Percentiles rank a stretch among this genome's conserved stretches.
phyloP scores from a whole-genome alignment of 2,113 vertebrate genomes.

The Calypte anna region DNA sequence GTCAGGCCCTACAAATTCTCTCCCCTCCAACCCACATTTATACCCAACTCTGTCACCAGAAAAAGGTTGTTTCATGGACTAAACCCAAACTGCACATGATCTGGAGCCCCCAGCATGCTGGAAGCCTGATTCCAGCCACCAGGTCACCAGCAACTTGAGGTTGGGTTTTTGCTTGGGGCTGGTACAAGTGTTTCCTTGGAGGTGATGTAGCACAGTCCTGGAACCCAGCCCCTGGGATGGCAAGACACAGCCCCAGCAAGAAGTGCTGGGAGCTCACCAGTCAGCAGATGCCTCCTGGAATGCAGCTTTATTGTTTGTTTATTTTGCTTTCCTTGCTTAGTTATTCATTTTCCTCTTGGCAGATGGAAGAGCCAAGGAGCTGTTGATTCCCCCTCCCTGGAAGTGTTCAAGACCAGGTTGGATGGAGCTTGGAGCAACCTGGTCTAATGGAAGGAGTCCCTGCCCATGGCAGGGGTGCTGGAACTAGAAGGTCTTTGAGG shows the following conservation, averaged over 20 bases:
- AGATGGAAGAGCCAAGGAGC: background rate
- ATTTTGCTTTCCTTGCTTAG: background rate
- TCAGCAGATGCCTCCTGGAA: background rate
- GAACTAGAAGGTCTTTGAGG: no score
- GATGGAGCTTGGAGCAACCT: no score
- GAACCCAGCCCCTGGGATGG: background rate
- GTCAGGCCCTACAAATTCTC: background rate
- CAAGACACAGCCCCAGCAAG: background rate
- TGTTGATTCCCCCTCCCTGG: no score
- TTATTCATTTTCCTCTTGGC: slow-evolving; percentile 5
- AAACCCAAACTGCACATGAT: background rate
- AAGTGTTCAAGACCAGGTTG: no score
- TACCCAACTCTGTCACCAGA: background rate
- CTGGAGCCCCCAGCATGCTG: background rate
- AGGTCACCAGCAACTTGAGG: background rate
- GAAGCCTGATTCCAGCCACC: background rate
- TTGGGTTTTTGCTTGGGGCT: background rate
- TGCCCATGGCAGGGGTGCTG: no score
- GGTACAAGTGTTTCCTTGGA: accelerated
- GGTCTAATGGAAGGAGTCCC: no score
- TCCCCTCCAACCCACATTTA: background rate
- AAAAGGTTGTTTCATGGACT: background rate
- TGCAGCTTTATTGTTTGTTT: slow-evolving; percentile 20
- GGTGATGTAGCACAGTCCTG: background rate
- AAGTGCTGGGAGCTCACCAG: slow-evolving; percentile 1